Conservation (phyloP, 2,113 vertebrate genomes). For the Ageneiosus marmoratus region DNA sequence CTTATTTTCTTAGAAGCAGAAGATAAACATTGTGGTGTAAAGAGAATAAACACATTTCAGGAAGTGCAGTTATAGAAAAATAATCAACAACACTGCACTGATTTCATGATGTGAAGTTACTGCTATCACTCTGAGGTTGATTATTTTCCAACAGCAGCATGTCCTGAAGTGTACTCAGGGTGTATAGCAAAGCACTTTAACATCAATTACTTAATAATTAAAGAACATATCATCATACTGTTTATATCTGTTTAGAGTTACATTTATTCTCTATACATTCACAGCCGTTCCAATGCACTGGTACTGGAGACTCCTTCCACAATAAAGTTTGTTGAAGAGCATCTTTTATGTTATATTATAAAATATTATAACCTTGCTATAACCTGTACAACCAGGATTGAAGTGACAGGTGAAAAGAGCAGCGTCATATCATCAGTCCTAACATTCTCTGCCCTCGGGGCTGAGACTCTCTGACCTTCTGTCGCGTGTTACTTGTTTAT, state of each 20-base stretch:
- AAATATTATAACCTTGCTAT: neutral
- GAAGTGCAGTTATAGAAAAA: too few species aligned
- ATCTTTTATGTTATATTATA: neutral
- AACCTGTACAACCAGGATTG: neutral
- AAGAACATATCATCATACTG: neutral
- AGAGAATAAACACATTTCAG: too few species aligned
- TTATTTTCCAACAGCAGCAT: neutral
- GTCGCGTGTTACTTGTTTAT: neutral
- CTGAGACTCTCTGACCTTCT: conserved; percentile 23
- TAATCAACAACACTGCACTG: neutral
- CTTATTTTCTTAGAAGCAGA: too few species aligned
- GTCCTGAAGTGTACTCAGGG: too few species aligned
- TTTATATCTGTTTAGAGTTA: neutral
- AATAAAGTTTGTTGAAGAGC: too few species aligned
- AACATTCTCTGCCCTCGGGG: neutral
- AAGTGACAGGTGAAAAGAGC: conserved; percentile 6
- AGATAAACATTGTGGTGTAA: too few species aligned
- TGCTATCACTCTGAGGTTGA: neutral
- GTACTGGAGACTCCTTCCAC: too few species aligned
- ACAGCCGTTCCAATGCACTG: neutral
- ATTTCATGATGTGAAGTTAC: neutral
- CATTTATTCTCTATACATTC: neutral
- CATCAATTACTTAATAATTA: too few species aligned
- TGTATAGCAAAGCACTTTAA: too few species aligned
- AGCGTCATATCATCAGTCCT: neutral